Evolutionary conservation across 1,140 invertebrate genomes (phyloP).

Genomic region (Lepidostoma basale): DNA sequence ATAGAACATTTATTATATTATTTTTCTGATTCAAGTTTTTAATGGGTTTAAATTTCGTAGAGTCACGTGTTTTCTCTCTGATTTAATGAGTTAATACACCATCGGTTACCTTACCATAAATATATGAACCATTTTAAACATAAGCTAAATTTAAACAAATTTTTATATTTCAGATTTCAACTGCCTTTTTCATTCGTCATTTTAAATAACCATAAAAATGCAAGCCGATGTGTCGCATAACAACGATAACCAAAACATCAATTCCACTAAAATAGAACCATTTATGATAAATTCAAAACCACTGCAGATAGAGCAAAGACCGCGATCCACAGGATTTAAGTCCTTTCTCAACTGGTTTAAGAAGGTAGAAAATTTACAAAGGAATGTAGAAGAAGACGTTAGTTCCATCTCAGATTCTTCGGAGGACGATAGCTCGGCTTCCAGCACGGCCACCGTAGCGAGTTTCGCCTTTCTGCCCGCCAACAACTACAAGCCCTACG

Average conservation of each 20-base stretch:
- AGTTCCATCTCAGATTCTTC: slow-evolving; percentile 46
- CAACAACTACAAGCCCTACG: slow-evolving; percentile 56
- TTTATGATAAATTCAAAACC: slow-evolving; percentile 39
- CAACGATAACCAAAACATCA: not conserved
- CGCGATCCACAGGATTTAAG: slow-evolving; percentile 43
- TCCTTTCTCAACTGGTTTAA: slow-evolving; percentile 46
- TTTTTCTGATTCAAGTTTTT: no score
- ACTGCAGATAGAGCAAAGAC: slow-evolving; percentile 39
- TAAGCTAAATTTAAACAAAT: no score
- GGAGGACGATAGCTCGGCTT: slow-evolving; percentile 50
- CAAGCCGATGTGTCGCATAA: slow-evolving; percentile 15
- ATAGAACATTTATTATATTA: no score
- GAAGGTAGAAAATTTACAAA: slow-evolving; percentile 43
- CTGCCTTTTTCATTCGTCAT: no score
- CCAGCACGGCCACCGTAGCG: slow-evolving; percentile 72
- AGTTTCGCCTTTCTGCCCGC: slow-evolving; percentile 74
- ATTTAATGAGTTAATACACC: no score
- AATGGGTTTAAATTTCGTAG: no score
- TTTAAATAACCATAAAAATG: slow-evolving; percentile 25
- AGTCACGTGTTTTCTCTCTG: no score
- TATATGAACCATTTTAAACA: no score
- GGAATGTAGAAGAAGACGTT: slow-evolving; percentile 12
- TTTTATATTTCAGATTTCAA: no score
- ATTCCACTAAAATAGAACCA: slow-evolving; percentile 4
- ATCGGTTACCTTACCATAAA: no score